phyloP scores from a whole-genome alignment of 1,140 invertebrate species.

The Polypedilum vanderplanki region DNA sequence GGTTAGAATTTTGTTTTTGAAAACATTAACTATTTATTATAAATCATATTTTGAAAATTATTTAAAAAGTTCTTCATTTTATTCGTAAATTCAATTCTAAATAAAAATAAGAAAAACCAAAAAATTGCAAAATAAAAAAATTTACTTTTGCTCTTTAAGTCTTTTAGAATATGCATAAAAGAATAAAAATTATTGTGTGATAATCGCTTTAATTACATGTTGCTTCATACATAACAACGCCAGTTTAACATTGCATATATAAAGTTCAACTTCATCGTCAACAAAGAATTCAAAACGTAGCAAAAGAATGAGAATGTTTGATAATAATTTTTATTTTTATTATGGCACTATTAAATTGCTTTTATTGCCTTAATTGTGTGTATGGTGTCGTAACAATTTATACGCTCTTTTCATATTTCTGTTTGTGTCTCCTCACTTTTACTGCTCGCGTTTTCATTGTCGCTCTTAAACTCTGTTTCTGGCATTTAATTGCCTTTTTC shows the following conservation, averaged over 20 bases:
- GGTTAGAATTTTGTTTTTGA: no score
- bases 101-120: no score
- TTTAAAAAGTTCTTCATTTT: no score
- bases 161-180: no score
- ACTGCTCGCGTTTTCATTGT: neutral
- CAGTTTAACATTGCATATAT: neutral
- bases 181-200: slow-evolving; percentile 24
- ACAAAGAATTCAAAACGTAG: neutral
- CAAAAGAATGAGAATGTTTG: neutral
- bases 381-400: neutral
- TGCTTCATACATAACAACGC: neutral
- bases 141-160: no score
- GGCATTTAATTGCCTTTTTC: slow-evolving; percentile 17
- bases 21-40: no score
- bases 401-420: neutral
- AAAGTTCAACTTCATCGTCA: neutral
- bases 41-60: no score
- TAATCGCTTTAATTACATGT: slow-evolving; percentile 22
- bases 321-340: neutral
- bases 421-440: neutral
- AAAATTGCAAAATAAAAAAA: no score
- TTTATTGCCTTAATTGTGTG: slow-evolving; percentile 18
- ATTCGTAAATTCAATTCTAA: no score
- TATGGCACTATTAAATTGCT: slow-evolving; percentile 11
- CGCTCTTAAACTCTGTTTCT: neutral